Base-by-base conservation (phyloP, 2,888 invertebrate species). In the Polyommatus iphigenia region DNA sequence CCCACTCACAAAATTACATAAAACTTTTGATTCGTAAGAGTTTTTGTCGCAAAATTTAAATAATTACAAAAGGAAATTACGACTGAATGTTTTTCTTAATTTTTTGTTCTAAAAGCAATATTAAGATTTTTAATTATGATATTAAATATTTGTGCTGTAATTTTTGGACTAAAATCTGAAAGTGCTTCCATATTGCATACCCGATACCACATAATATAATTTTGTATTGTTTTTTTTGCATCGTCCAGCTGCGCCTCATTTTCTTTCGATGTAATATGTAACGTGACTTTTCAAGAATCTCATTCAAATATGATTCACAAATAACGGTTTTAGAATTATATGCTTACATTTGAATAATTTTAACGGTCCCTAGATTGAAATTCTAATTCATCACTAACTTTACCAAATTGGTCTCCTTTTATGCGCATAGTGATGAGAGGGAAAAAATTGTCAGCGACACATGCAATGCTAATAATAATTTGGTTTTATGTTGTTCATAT, bases 351-450 rank as follows among this genome's bases (percentile, higher is more conserved):
- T 29, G 46, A 41, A 76, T 57, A 29, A 76, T 62, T 76, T 71
- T 20, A 78, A 77, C 46, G 57, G 78, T n/a, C 71, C 75, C 77
- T 67, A 59, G 76, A 81, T 81, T 81, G 80, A 81, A 81, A 80
- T 80, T 81, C 80, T 80, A 81, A 81, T 81, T 81, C 62, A 79
- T 78, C 75, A 67, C 50, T 78, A 80, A 79, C 79, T 79, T 79
- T 78, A 41, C 77, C 76, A 80, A 80, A 80, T 79, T 81, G 78
- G 62, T 79, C 77, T 86, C 86, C 92, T 89, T 88, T 92, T 92
- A 92, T 93, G 93, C 91, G 91, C 93, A 93, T 93, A 93, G 90
- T 91, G 90, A 90, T 88, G 85, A 83, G 85, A 85, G 79, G 81
- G 82, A 82, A 84, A 83, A 18, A 73, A 77, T 59, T 73, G 78